Evolutionary conservation across 2,888 invertebrate species (phyloP).

Genomic region (Pammene aurita): DNA sequence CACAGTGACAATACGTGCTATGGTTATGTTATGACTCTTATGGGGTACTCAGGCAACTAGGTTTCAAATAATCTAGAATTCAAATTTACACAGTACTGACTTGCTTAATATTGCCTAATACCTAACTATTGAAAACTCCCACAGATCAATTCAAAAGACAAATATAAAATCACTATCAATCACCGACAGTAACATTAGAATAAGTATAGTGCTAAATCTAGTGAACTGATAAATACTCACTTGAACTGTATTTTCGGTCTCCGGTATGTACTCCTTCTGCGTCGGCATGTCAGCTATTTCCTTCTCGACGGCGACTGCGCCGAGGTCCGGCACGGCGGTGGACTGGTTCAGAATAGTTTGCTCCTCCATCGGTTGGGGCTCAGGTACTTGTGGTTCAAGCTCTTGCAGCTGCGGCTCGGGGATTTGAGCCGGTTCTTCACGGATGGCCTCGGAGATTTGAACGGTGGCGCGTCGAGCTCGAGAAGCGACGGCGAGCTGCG

Average conservation of each 20-base stretch:
- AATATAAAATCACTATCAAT: too few species aligned
- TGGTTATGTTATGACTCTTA: too few species aligned
- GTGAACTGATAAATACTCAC: slow-evolving; percentile 17
- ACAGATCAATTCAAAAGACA: too few species aligned
- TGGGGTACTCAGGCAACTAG: too few species aligned
- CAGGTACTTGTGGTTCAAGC: slow-evolving; percentile 5
- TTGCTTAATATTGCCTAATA: too few species aligned
- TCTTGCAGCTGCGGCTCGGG: background rate
- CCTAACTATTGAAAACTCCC: too few species aligned
- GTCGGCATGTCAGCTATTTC: slow-evolving; percentile 63
- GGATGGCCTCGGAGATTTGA: slow-evolving; percentile 7
- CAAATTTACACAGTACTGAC: too few species aligned
- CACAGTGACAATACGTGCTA: too few species aligned
- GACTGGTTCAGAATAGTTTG: slow-evolving; percentile 36
- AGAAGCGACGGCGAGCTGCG: slow-evolving; percentile 25
- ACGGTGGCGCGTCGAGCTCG: background rate
- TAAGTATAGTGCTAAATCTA: background rate
- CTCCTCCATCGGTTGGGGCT: slow-evolving; percentile 15
- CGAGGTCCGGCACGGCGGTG: slow-evolving; percentile 42
- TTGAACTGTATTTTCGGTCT: slow-evolving; percentile 22
- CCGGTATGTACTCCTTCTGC: slow-evolving; percentile 56
- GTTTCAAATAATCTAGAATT: too few species aligned
- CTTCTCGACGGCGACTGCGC: slow-evolving; percentile 42
- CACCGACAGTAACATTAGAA: too few species aligned
- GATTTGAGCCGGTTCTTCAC: slow-evolving; percentile 22